These are phyloP conservation scores for Dolichopus griseipennis DNA, from an alignment of 2,888 invertebrate species.

Conservation along the genomic window DNA sequence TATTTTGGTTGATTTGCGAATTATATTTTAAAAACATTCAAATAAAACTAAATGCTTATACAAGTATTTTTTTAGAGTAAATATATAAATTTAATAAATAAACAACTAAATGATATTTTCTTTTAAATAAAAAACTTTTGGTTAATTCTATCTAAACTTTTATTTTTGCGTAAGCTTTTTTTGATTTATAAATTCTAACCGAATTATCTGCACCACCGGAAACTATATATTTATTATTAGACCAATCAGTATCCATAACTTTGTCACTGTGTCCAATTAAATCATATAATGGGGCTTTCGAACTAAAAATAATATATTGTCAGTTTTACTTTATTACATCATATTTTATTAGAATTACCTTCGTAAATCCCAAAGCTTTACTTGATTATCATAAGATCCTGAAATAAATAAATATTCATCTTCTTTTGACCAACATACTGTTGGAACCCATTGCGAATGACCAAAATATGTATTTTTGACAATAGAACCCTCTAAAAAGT, in stretches of 20 bases:
- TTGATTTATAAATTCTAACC: constrained; percentile 73
- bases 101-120: too few relatives aligned
- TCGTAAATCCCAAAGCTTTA: constrained; percentile 94
- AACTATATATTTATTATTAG: constrained; percentile 71
- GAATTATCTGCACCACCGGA: constrained; percentile 93
- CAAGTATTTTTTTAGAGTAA: too few relatives aligned
- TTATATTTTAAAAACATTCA: too few relatives aligned
- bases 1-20: too few relatives aligned
- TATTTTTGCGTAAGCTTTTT: constrained; percentile 28
- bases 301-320: constrained; percentile 49
- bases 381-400: constrained; percentile 80
- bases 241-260: constrained; percentile 90
- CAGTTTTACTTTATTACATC: too few relatives aligned
- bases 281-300: constrained; percentile 85
- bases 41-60: too few relatives aligned
- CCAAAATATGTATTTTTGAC: constrained; percentile 77
- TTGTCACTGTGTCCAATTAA: constrained; percentile 90
- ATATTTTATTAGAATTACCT: constrained; percentile 48
- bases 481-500: constrained; percentile 69
- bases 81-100: too few relatives aligned
- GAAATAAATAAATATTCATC: constrained; percentile 82
- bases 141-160: not conserved
- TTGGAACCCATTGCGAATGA: constrained; percentile 87
- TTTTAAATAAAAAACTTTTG: not conserved
- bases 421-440: constrained; percentile 79